phyloP scores from a whole-genome alignment of 2,113 vertebrate species.

The Anoura caudifer region DNA sequence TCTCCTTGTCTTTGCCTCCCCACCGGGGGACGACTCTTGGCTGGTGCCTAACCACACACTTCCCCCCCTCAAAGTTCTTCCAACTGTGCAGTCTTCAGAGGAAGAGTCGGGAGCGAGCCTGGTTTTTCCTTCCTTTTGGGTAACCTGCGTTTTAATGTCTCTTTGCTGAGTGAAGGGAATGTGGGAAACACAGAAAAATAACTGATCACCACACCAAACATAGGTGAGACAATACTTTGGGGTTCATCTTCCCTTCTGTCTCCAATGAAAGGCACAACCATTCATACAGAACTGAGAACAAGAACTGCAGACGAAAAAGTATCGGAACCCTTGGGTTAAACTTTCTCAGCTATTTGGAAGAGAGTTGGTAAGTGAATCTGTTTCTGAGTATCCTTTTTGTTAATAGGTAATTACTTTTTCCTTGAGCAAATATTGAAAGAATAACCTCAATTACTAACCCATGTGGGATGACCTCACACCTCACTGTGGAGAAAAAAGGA shows the following conservation, averaged over 20 bases:
- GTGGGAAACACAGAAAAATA: neutral
- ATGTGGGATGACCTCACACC: neutral
- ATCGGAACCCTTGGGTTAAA: neutral
- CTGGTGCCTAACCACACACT: neutral
- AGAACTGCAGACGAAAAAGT: neutral
- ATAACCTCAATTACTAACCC: neutral
- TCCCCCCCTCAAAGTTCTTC: neutral
- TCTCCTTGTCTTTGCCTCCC: neutral
- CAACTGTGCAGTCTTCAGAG: too few relatives aligned
- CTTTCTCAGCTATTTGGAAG: neutral
- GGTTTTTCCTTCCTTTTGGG: neutral
- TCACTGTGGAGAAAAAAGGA: neutral
- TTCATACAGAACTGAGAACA: fast-evolving
- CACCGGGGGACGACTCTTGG: neutral
- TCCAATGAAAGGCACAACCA: fast-evolving
- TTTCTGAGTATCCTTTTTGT: neutral
- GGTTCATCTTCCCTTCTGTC: neutral
- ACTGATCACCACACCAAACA: fast-evolving
- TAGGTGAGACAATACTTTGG: too few relatives aligned
- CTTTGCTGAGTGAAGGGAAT: neutral
- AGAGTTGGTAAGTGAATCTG: neutral
- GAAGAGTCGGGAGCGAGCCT: neutral
- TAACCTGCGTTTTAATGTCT: neutral
- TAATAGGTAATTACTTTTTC: neutral
- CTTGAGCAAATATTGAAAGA: neutral